These are phyloP conservation scores for Hoplias malabaricus DNA, from an alignment of 2,113 vertebrate species.

Conservation along the genomic window DNA sequence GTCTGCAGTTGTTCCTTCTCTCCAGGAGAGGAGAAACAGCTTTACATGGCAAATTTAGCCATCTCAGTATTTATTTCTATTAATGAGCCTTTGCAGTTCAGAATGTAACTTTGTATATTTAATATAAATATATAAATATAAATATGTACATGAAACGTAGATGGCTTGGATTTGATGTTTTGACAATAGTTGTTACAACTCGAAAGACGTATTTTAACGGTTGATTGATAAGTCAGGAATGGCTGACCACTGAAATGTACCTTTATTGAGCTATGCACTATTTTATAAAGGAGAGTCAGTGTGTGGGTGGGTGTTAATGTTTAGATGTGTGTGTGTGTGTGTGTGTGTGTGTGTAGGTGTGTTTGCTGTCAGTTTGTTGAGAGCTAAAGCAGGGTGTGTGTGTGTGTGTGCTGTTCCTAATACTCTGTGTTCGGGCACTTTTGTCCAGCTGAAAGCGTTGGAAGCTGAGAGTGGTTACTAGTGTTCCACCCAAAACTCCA, in stretches of 20 bases:
- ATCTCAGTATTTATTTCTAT: conserved; percentile 99
- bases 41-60: conserved; percentile 82
- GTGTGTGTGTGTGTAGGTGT: not conserved
- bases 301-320: not conserved
- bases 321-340: not conserved
- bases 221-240: conserved; percentile 13
- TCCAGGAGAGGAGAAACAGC: conserved; percentile 62
- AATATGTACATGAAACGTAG: conserved; percentile 89
- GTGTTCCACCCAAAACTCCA: not conserved
- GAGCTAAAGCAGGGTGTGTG: not conserved
- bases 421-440: not conserved
- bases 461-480: not conserved
- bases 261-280: conserved; percentile 70
- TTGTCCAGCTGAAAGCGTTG: not conserved
- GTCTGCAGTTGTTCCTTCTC: conserved; percentile 63
- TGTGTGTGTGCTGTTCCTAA: not conserved
- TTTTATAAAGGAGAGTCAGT: conserved; percentile 39
- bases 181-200: conserved; percentile 43
- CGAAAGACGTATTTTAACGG: conserved; percentile 26
- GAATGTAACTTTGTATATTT: conserved; percentile 99
- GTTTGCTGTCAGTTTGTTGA: not conserved
- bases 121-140: conserved; percentile 81
- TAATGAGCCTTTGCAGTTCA: conserved; percentile 91
- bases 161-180: conserved; percentile 71
- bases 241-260: conserved; percentile 45